Evolutionary conservation across 2,888 invertebrate species (phyloP).

Genomic region (Gymnosoma rotundatum): DNA sequence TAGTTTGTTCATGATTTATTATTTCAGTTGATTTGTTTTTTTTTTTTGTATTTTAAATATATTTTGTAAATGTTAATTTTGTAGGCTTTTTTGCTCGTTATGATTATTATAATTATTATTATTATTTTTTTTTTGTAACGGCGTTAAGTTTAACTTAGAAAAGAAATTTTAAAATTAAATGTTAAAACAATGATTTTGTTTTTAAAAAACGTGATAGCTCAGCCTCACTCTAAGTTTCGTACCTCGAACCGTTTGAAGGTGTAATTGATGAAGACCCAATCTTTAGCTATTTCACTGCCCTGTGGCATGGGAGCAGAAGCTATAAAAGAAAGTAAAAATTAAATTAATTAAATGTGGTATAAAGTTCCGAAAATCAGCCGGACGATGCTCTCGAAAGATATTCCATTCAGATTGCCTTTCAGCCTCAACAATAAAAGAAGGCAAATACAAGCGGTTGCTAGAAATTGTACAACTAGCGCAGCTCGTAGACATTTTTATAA

Average conservation of each 20-base stretch:
- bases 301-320: conserved; percentile 94
- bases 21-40: conserved; percentile 23
- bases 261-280: conserved; percentile 99
- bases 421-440: too few species aligned
- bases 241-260: conserved; percentile 99
- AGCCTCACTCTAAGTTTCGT: conserved; percentile 79
- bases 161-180: conserved; percentile 43
- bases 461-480: too few species aligned
- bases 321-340: conserved; percentile 79
- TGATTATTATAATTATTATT: not conserved
- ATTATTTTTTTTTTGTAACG: conserved; percentile 39
- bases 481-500: too few species aligned
- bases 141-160: conserved; percentile 65
- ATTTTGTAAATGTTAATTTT: conserved; percentile 27
- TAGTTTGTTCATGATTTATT: conserved; percentile 50
- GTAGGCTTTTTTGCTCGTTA: conserved; percentile 31
- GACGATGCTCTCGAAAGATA: too few species aligned
- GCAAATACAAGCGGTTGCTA: too few species aligned
- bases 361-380: too few species aligned
- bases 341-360: too few species aligned
- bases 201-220: conserved; percentile 62
- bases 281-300: conserved; percentile 97
- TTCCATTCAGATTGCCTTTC: too few species aligned
- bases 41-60: conserved; percentile 47
- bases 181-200: conserved; percentile 44